Evolutionary conservation across 2,113 vertebrate species (phyloP).

Genomic region (Nesogale talazaci): DNA sequence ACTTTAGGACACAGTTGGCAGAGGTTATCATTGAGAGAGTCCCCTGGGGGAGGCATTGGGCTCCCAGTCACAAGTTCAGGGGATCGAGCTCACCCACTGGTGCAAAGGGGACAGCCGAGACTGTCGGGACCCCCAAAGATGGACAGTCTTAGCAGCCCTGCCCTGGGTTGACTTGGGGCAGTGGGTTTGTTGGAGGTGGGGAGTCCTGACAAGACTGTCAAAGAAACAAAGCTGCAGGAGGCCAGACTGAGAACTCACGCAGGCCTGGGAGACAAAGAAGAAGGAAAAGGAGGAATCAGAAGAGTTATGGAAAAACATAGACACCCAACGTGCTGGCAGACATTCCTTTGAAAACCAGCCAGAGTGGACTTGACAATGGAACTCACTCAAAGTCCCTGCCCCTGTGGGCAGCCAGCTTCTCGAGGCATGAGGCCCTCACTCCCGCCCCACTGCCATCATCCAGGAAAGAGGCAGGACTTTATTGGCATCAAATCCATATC

Average conservation of each 20-base stretch:
- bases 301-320: not conserved
- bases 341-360: slow-evolving; percentile 12
- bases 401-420: not conserved
- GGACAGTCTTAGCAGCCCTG: too few relatives aligned
- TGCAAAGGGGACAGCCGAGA: too few relatives aligned
- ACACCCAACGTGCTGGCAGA: not conserved
- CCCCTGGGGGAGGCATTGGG: too few relatives aligned
- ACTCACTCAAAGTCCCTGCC: not conserved
- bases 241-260: not conserved
- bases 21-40: not conserved
- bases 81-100: too few relatives aligned
- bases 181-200: too few relatives aligned
- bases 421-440: not conserved
- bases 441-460: not conserved
- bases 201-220: not conserved
- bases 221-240: not conserved
- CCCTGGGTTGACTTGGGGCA: too few relatives aligned
- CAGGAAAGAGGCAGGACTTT: not conserved
- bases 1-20: not conserved
- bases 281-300: not conserved
- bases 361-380: not conserved
- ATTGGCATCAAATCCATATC: not conserved
- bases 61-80: too few relatives aligned
- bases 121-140: too few relatives aligned
- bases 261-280: not conserved